A percentile compares a stretch with the other conserved stretches of the same genome.
phyloP scores from a whole-genome alignment of 2,888 invertebrate species.

The Melieria picta region DNA sequence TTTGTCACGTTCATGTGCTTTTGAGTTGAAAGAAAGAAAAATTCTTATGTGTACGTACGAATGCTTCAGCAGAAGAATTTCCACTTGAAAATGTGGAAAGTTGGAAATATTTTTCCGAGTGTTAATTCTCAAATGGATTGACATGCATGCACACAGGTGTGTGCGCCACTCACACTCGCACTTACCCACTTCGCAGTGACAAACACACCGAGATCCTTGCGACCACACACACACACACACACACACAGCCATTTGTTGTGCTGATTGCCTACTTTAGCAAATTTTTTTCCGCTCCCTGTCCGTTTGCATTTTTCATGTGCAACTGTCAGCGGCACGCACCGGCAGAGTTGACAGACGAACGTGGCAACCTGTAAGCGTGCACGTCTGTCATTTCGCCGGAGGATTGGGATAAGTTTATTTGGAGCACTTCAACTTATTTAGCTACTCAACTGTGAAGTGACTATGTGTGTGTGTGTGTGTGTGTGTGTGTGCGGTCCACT shows the following conservation, averaged over 20 bases:
- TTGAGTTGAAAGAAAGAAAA: conserved; percentile 22
- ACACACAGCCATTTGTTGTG: not conserved
- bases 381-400: too few relatives aligned
- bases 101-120: conserved; percentile 24
- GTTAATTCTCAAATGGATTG: conserved; percentile 50
- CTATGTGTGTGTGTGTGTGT: too few relatives aligned
- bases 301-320: conserved; percentile 5
- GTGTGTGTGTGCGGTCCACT: too few relatives aligned
- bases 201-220: not conserved
- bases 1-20: conserved; percentile 30
- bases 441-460: not conserved
- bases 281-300: conserved; percentile 4
- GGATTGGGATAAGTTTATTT: not conserved
- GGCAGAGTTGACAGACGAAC: not conserved
- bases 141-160: conserved; percentile 46
- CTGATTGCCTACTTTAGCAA: conserved; percentile 33
- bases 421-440: not conserved
- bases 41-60: conserved; percentile 1
- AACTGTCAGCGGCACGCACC: conserved; percentile 1
- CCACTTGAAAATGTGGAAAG: conserved; percentile 31
- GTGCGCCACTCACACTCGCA: conserved; percentile 7
- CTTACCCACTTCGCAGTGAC: conserved; percentile 22
- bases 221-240: not conserved
- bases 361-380: not conserved
- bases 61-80: conserved; percentile 30